phyloP scores from a whole-genome alignment of 2,113 vertebrate genomes.

The Poeciliopsis prolifica region DNA sequence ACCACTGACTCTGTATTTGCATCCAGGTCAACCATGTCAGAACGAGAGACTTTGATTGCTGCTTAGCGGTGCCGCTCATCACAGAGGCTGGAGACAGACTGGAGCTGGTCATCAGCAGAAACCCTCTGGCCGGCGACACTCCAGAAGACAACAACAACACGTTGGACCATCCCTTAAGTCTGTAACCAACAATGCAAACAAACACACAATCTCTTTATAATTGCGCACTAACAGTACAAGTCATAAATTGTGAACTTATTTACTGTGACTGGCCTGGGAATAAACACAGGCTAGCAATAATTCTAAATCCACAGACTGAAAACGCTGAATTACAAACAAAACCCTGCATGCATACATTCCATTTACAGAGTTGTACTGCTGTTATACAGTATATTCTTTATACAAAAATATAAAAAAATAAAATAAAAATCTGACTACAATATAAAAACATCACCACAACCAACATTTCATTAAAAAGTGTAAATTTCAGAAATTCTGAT shows the following conservation, averaged over 20 bases:
- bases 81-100: conserved; percentile 91
- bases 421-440: not conserved
- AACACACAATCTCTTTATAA: not conserved
- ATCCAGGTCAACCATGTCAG: conserved; percentile 89
- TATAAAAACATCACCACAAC: not conserved
- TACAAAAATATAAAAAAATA: not conserved
- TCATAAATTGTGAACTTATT: conserved; percentile 13
- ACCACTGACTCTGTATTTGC: not conserved
- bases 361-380: conserved; percentile 15
- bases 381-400: conserved; percentile 1
- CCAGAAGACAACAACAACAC: conserved; percentile 68
- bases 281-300: conserved; percentile 36
- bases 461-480: conserved; percentile 14
- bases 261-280: conserved; percentile 9
- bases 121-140: conserved; percentile 79
- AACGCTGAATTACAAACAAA: conserved; percentile 12
- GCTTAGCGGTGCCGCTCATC: conserved; percentile 93
- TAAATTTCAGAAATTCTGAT: conserved; percentile 2
- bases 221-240: conserved; percentile 9
- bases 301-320: conserved; percentile 12
- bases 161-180: conserved; percentile 58
- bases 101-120: conserved; percentile 93
- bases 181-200: conserved; percentile 42
- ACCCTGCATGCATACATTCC: conserved; percentile 30
- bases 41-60: conserved; percentile 95